Evolutionary conservation across 2,797 vertebrate genomes (phyloP).

Genomic region (Xenentodon cancila): DNA sequence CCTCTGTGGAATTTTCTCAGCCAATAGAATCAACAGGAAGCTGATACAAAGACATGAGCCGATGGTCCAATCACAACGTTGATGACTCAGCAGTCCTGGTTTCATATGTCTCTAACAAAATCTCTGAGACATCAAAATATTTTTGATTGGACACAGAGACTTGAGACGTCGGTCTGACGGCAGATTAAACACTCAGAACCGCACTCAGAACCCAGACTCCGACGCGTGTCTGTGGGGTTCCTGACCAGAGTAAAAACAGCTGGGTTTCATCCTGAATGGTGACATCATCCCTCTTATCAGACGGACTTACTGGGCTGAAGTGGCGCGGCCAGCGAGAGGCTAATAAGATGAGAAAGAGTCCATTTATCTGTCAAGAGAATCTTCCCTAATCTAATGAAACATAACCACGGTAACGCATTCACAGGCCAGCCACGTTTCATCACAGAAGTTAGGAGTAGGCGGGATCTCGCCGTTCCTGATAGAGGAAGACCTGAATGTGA

Average conservation of each 20-base stretch:
- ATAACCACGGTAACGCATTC: conserved; percentile 47
- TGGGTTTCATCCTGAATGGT: conserved; percentile 16
- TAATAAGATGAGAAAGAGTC: conserved; percentile 50
- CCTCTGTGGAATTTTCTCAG: too few relatives aligned
- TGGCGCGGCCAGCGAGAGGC: conserved; percentile 22
- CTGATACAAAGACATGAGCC: too few relatives aligned
- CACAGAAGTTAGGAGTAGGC: conserved; percentile 33
- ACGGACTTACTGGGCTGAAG: conserved; percentile 38
- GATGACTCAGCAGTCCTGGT: too few relatives aligned
- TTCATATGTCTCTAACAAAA: too few relatives aligned
- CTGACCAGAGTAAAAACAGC: neutral
- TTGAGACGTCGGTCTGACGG: too few relatives aligned
- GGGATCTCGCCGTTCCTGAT: conserved; percentile 17
- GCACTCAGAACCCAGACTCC: too few relatives aligned
- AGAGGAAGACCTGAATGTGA: conserved; percentile 18
- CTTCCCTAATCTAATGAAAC: conserved; percentile 55
- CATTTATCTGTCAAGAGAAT: conserved; percentile 58
- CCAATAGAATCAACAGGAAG: too few relatives aligned
- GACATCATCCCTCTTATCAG: conserved; percentile 39
- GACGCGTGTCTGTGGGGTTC: neutral
- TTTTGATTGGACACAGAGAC: too few relatives aligned
- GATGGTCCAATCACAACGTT: too few relatives aligned
- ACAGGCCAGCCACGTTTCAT: conserved; percentile 40
- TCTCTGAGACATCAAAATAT: too few relatives aligned
- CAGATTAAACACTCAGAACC: too few relatives aligned